phyloP scores from a whole-genome alignment of 2,113 vertebrate species.

The Heterochromis multidens region DNA sequence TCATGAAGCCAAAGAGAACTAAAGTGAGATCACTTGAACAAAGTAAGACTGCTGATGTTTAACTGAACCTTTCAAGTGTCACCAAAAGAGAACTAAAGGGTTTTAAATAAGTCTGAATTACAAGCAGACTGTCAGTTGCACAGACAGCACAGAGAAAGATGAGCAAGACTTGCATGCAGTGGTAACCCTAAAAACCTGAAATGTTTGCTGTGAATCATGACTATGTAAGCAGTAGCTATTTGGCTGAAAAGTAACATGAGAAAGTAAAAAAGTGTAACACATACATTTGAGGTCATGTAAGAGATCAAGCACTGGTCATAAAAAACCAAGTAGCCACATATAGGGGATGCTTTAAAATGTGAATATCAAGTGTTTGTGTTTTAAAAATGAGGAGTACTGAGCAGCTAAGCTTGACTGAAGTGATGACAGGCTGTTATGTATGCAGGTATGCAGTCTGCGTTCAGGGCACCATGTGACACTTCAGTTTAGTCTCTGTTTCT shows the following conservation, averaged over 20 bases:
- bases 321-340: not conserved
- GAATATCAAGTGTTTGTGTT: not conserved
- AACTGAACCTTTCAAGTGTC: not conserved
- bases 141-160: not conserved
- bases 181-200: not conserved
- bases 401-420: not conserved
- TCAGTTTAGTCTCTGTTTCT: not conserved
- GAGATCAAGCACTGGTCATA: not conserved
- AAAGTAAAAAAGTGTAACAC: not conserved
- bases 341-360: no score
- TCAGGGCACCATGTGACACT: not conserved
- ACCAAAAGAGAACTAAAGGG: not conserved
- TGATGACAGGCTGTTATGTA: not conserved
- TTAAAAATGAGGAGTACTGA: not conserved
- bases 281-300: not conserved
- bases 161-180: not conserved
- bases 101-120: not conserved
- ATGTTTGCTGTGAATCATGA: accelerated
- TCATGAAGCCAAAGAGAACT: not conserved
- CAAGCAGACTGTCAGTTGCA: not conserved
- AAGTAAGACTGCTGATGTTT: not conserved
- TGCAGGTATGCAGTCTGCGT: not conserved
- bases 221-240: not conserved
- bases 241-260: not conserved
- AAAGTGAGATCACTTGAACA: not conserved